phyloP scores from a whole-genome alignment of 2,888 invertebrate genomes.

The Parasteatoda lunata region DNA sequence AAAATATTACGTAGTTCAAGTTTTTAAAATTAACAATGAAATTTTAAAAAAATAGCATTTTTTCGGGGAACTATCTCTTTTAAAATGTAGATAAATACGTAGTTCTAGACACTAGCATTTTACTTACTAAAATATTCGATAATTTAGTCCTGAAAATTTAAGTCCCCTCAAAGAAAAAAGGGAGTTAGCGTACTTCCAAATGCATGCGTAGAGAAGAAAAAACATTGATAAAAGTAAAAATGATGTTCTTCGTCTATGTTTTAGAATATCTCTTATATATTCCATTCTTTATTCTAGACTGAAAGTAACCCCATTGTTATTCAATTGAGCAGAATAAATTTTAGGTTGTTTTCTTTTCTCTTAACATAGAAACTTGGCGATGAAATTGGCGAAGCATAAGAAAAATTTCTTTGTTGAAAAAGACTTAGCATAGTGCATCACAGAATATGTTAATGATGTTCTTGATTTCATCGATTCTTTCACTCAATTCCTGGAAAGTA shows the following conservation, averaged over 20 bases:
- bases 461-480: slow-evolving; percentile 32
- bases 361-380: neutral
- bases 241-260: neutral
- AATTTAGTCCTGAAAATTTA: no score
- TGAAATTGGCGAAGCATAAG: slow-evolving; percentile 33
- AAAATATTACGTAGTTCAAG: no score
- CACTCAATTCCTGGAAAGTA: neutral
- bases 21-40: no score
- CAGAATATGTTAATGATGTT: slow-evolving; percentile 49
- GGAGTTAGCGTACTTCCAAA: neutral
- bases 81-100: no score
- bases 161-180: neutral
- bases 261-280: neutral
- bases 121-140: no score
- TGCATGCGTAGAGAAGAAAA: neutral
- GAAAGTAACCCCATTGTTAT: slow-evolving; percentile 12
- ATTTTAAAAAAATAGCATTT: no score
- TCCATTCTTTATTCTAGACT: neutral
- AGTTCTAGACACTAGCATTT: no score
- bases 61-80: no score
- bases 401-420: slow-evolving; percentile 26
- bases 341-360: slow-evolving; percentile 12
- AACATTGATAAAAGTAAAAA: neutral
- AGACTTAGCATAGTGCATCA: slow-evolving; percentile 29
- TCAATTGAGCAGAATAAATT: slow-evolving; percentile 45